These are phyloP conservation scores for Drosophila leonis DNA, from an alignment of 2,888 invertebrate genomes.

Conservation along the genomic window DNA sequence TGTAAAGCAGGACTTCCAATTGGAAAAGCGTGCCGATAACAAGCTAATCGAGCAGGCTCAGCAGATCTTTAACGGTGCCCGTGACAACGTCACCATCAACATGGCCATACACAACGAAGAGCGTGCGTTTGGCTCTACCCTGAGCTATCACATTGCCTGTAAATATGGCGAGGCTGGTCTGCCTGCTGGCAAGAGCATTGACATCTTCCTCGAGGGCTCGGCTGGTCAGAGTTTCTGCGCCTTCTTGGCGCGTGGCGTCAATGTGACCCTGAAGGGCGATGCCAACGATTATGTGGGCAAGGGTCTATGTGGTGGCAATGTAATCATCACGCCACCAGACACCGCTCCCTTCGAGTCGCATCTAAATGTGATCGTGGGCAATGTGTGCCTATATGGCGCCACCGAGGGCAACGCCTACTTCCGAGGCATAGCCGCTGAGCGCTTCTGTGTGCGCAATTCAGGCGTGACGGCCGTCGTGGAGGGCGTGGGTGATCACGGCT, in stretches of 20 bases:
- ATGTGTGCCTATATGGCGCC: conserved; percentile 99
- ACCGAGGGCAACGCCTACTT: conserved; percentile 97
- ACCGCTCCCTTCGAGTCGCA: conserved; percentile 94
- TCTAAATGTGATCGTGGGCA: conserved; percentile 98
- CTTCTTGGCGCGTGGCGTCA: conserved; percentile 95
- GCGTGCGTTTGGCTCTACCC: conserved; percentile 96
- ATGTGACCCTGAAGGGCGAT: conserved; percentile 97
- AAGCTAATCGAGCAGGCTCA: conserved; percentile 91
- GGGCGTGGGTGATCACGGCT: conserved; percentile 99
- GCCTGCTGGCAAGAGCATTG: conserved; percentile 91
- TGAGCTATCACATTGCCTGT: conserved; percentile 98
- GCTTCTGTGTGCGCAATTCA: conserved; percentile 99
- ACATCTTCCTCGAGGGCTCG: conserved; percentile 94
- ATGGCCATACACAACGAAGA: conserved; percentile 96
- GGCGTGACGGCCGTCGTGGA: conserved; percentile 98
- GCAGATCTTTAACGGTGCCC: conserved; percentile 91
- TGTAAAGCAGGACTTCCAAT: conserved; percentile 92
- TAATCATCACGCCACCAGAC: conserved; percentile 96
- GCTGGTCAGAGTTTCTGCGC: conserved; percentile 99
- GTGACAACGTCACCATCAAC: conserved; percentile 89
- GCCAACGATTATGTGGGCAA: conserved; percentile 99
- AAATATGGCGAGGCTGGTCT: conserved; percentile 95
- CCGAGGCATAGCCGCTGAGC: conserved; percentile 98
- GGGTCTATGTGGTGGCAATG: conserved; percentile 97
- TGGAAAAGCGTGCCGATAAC: conserved; percentile 94